Evolutionary conservation across 2,113 vertebrate species (phyloP).

Genomic region (Neopipo cinnamomea): DNA sequence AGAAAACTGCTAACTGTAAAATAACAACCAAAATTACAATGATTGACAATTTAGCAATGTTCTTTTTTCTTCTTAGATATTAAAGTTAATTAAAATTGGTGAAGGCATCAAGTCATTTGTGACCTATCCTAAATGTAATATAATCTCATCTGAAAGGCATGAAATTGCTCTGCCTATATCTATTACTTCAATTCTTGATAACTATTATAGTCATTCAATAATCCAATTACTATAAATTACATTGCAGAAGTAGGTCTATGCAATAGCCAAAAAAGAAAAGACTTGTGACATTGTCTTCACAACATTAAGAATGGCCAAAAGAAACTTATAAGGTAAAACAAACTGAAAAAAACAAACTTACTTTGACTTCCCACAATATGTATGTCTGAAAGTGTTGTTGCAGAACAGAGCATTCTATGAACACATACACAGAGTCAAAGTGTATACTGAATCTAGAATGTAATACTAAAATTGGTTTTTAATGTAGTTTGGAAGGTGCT

Average conservation of each 20-base stretch:
- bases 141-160: slow-evolving; percentile 70
- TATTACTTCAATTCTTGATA: slow-evolving; percentile 61
- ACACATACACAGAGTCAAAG: background rate
- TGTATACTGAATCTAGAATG: background rate
- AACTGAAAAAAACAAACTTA: background rate
- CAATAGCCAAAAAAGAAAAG: background rate
- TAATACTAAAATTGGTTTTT: background rate
- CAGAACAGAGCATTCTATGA: background rate
- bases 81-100: slow-evolving; percentile 64
- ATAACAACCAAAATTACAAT: background rate
- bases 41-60: slow-evolving; percentile 22
- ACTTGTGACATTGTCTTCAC: background rate
- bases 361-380: background rate
- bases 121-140: slow-evolving; percentile 51
- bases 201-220: slow-evolving; percentile 57
- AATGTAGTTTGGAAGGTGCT: background rate
- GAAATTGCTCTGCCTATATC: slow-evolving; percentile 67
- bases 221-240: slow-evolving; percentile 58
- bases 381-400: background rate
- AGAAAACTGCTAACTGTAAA: slow-evolving; percentile 21
- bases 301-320: background rate
- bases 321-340: background rate
- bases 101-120: slow-evolving; percentile 53
- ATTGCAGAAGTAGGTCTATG: background rate
- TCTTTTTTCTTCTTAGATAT: slow-evolving; percentile 37